Evolutionary conservation across 1,140 invertebrate genomes (phyloP).

Genomic region (Ooceraea biroi): DNA sequence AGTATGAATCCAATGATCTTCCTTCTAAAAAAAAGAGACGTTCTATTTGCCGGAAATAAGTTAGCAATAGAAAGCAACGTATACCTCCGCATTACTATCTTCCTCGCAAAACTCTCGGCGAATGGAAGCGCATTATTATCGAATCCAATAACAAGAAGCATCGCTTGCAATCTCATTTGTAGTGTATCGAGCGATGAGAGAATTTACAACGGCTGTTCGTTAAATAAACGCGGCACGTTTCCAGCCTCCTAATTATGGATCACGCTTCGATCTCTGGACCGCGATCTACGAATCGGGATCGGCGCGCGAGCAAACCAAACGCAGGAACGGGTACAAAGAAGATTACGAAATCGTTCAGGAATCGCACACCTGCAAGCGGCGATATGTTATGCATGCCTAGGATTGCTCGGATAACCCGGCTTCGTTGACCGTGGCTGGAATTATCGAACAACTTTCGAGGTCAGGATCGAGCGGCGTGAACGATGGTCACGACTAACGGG

Average conservation of each 20-base stretch:
- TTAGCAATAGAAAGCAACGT: neutral
- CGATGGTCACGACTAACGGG: slow-evolving; percentile 67
- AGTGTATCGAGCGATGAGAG: neutral
- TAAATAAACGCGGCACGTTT: neutral
- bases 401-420: slow-evolving; percentile 76
- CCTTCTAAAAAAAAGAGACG: neutral
- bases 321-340: neutral
- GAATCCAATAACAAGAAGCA: neutral
- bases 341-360: slow-evolving; percentile 47
- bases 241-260: neutral
- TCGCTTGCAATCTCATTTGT: neutral
- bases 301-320: too few relatives aligned
- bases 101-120: neutral
- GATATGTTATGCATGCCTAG: slow-evolving; percentile 77
- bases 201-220: too few relatives aligned
- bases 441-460: slow-evolving; percentile 83
- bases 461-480: slow-evolving; percentile 78
- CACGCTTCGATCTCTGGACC: neutral
- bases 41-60: neutral
- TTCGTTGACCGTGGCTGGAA: slow-evolving; percentile 77
- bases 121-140: neutral
- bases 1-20: slow-evolving; percentile 5
- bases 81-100: neutral
- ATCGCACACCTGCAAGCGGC: slow-evolving; percentile 24
- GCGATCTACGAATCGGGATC: neutral